Conservation (phyloP, 1,140 invertebrate species). For the Drosophila novamexicana region DNA sequence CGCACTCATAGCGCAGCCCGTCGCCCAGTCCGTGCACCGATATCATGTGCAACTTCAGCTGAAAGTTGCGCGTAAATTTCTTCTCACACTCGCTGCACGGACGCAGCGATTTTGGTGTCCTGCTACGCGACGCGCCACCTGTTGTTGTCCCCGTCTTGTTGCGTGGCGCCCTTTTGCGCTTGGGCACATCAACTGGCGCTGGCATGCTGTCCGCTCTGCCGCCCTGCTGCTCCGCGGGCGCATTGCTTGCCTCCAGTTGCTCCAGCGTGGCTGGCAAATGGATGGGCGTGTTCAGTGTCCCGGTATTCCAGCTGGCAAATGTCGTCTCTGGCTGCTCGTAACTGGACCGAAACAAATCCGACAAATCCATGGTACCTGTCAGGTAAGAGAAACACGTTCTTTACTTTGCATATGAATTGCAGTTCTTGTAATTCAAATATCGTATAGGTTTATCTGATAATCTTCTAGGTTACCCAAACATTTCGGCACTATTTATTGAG, state of each 20-base stretch:
- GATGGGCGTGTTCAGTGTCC: conserved; percentile 56
- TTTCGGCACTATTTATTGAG: no score
- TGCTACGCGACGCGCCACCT: conserved; percentile 2
- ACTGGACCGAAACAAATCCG: conserved; percentile 10
- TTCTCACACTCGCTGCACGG: conserved; percentile 72
- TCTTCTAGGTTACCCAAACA: no score
- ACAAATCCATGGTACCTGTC: conserved; percentile 28
- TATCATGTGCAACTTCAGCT: conserved; percentile 73
- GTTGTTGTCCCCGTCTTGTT: neutral
- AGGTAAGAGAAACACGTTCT: neutral
- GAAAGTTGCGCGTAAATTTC: conserved; percentile 79
- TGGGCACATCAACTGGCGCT: neutral
- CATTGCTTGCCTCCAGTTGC: neutral
- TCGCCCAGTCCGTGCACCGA: conserved; percentile 72
- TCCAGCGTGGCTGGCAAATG: conserved; percentile 40
- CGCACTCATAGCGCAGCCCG: conserved; percentile 66
- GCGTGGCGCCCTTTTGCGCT: conserved; percentile 20
- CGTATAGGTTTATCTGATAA: no score
- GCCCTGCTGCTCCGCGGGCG: neutral
- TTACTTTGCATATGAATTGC: neutral
- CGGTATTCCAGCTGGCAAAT: conserved; percentile 27
- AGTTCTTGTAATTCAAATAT: no score
- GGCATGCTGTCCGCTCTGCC: neutral
- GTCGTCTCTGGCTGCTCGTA: neutral
- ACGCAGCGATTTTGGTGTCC: conserved; percentile 49